Conservation (phyloP, 2,797 vertebrate species). For the Mus minutoides region DNA sequence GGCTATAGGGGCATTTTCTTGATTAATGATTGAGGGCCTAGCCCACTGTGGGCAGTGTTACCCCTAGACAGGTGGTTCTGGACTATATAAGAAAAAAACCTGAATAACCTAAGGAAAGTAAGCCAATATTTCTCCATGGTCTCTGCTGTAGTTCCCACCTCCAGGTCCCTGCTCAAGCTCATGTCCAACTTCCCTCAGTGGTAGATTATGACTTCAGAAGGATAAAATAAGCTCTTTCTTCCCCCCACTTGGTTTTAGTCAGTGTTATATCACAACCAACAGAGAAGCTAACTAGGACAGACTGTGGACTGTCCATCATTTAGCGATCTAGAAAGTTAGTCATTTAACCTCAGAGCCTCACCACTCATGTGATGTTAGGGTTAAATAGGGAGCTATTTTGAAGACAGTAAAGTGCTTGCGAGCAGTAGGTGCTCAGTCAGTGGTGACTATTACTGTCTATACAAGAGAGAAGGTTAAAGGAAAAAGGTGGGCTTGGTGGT, state of each 20-base stretch:
- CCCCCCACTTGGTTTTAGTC: not conserved
- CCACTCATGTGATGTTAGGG: not conserved
- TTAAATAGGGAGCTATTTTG: not conserved
- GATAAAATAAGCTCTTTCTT: not conserved
- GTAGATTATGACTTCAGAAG: not conserved
- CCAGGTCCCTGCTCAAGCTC: not conserved
- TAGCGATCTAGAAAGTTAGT: not conserved
- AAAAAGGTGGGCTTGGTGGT: not conserved
- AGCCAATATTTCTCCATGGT: too few species aligned
- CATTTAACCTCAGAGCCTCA: slow-evolving; percentile 2
- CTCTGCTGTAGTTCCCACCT: not conserved
- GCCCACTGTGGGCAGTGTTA: not conserved
- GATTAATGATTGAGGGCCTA: not conserved
- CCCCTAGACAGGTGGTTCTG: not conserved
- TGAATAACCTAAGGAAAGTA: too few species aligned
- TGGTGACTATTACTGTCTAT: slow-evolving; percentile 17
- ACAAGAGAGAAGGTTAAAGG: not conserved
- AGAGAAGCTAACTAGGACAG: not conserved
- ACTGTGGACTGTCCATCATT: not conserved
- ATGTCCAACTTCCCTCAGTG: not conserved
- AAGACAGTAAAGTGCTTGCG: slow-evolving; percentile 40
- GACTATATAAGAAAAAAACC: not conserved
- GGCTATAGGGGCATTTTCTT: not conserved
- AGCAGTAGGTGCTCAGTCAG: not conserved
- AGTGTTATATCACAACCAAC: not conserved